These are phyloP conservation scores for Ursus arctos DNA, from an alignment of 2,113 vertebrate species.

Conservation along the genomic window DNA sequence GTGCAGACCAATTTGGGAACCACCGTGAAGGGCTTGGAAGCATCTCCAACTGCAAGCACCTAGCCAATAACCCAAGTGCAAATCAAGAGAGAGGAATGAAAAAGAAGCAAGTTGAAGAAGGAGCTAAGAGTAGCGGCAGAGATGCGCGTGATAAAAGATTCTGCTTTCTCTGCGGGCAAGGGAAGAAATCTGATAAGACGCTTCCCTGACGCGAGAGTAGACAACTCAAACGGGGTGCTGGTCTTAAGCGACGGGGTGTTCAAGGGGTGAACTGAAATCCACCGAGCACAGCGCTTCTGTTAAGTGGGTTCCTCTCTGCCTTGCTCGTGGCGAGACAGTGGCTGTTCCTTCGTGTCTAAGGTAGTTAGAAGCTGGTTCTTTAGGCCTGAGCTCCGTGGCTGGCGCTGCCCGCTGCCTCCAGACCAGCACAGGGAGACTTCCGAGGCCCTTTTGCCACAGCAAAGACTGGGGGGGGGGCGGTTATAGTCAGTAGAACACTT, in stretches of 20 bases:
- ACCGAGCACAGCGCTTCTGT: neutral
- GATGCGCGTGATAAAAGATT: too few relatives aligned
- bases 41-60: neutral
- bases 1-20: neutral
- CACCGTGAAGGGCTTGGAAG: fast-evolving
- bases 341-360: neutral
- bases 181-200: neutral
- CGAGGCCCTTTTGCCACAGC: neutral
- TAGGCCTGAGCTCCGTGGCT: too few relatives aligned
- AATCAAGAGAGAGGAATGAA: neutral
- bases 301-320: neutral
- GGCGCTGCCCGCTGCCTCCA: neutral
- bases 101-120: neutral
- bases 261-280: neutral
- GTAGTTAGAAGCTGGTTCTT: neutral
- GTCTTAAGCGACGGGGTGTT: neutral
- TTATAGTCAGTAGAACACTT: neutral
- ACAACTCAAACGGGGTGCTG: neutral
- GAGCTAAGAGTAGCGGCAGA: neutral
- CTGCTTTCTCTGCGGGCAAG: neutral
- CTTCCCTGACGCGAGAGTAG: neutral
- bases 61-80: neutral
- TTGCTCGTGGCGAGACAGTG: neutral
- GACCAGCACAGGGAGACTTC: neutral
- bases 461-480: neutral